Percentiles rank a stretch among this genome's conserved stretches.
Evolutionary conservation across 2,888 invertebrate species (phyloP).

Genomic region (Prenolepis imparis): DNA sequence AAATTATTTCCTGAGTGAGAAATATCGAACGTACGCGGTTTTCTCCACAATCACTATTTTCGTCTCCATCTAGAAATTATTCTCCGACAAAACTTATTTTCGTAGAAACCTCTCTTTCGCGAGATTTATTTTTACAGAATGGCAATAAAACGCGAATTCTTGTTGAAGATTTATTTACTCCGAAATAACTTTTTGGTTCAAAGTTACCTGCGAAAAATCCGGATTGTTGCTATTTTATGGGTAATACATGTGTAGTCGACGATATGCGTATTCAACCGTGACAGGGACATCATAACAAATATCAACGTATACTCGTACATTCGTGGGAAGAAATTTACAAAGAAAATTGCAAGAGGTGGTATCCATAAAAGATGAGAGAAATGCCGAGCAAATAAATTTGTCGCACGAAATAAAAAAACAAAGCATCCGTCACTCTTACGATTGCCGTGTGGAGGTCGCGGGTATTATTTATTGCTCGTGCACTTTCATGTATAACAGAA

Average conservation of each 20-base stretch:
- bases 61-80: constrained; percentile 2
- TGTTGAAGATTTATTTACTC: constrained; percentile 23
- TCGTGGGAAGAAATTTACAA: neutral
- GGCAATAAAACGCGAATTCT: constrained; percentile 10
- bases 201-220: constrained; percentile 9
- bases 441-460: constrained; percentile 10
- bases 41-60: neutral
- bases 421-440: constrained; percentile 9
- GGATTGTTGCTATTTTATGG: constrained; percentile 1
- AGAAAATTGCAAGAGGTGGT: constrained; percentile 2
- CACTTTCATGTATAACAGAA: constrained; percentile 48
- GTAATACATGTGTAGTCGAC: neutral
- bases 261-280: neutral
- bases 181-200: constrained; percentile 17
- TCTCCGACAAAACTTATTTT: constrained; percentile 19
- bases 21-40: neutral
- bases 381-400: constrained; percentile 42
- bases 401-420: constrained; percentile 22
- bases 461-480: constrained; percentile 15
- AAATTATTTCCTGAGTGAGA: neutral
- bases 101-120: neutral
- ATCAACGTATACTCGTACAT: neutral
- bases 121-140: constrained; percentile 29
- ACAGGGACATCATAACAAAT: neutral
- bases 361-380: constrained; percentile 7